A percentile compares a stretch with the other conserved stretches of the same genome.
phyloP scores from a whole-genome alignment of 2,888 invertebrate genomes.

The Caenorhabditis angaria region DNA sequence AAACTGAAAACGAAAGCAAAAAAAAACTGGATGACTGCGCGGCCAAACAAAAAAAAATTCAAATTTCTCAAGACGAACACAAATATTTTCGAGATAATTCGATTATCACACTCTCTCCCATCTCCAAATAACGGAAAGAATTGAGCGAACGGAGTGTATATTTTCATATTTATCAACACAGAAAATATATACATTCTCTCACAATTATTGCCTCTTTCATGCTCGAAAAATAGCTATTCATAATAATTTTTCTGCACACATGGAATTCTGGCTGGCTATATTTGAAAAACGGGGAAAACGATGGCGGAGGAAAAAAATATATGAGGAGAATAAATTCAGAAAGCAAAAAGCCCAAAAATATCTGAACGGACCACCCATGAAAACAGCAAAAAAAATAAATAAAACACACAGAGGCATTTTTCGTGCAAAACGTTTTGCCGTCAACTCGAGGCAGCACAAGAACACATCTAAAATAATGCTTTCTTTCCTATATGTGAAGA shows the following conservation, averaged over 20 bases:
- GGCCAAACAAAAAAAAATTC: too few relatives aligned
- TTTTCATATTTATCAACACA: not conserved
- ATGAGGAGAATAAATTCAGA: too few relatives aligned
- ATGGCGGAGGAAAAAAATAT: not conserved
- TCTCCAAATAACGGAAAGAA: not conserved
- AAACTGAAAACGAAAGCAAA: too few relatives aligned
- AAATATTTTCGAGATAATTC: not conserved
- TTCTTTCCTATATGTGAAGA: conserved; percentile 4
- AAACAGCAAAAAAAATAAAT: not conserved
- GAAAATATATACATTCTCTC: not conserved
- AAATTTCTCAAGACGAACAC: too few relatives aligned
- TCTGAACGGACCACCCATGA: too few relatives aligned
- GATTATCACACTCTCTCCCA: not conserved
- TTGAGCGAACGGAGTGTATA: not conserved
- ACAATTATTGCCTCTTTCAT: conserved; percentile 4
- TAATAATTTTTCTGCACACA: not conserved
- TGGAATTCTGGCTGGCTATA: not conserved
- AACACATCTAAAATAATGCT: conserved; percentile 4
- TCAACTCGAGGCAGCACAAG: too few relatives aligned
- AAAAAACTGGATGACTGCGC: too few relatives aligned
- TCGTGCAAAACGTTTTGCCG: not conserved
- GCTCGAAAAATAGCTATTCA: not conserved
- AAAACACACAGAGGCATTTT: not conserved
- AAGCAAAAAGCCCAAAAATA: too few relatives aligned
- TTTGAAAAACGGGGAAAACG: not conserved